Evolutionary conservation across 1,140 invertebrate species (phyloP), one percentile per base, ranked within the genome.

Genomic region (Stratiolaelaps scimitus): DNA sequence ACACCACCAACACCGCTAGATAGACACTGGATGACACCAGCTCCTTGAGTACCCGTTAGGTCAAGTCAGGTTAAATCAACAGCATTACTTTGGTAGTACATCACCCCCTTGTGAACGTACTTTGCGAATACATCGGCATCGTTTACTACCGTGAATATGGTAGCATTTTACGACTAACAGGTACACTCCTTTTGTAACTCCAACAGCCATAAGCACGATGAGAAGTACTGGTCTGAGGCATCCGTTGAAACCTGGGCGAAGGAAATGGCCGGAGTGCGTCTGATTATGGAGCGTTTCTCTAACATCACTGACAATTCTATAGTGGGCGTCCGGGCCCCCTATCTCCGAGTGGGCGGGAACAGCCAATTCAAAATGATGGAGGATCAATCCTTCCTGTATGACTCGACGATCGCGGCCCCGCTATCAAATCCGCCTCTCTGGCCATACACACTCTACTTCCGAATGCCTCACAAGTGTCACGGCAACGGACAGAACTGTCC

Each of bases 301-400:
- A 93, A 93, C 76, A 81, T 94, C 65, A 91, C 89, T 0, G 90
- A 93, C 72, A 90, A 92, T 76, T 89, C 87, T 68, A 88, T 96
- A 20, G 89, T 93, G 0, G 93, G 93, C 43, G 85, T 96, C 2
- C 82, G 92, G 47, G 89, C 92, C 0, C 92, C 92, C 0, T 93
- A 94, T 74, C 77, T 96, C 40, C 79, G 89, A 28, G 89, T 94
- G 0, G 92, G 92, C 67, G 92, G 92, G 23, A 92, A 94, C 79
- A 91, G 92, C 74, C 91, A 95, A 78, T 94, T 95, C 78, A 89
- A 86, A 66, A 95, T 95, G 90, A 93, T 94, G 89, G 90, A 93
- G 77, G 89, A 92, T 75, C 89, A 94, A 75, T 88, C 88, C 20
- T 95, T 95, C 81, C 77, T 93, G 6, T 96, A 94, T 75, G 92